Percentiles rank a stretch among this genome's conserved stretches.
Evolutionary conservation across 2,113 vertebrate genomes (phyloP).

Genomic region (Eudorcas thomsonii): DNA sequence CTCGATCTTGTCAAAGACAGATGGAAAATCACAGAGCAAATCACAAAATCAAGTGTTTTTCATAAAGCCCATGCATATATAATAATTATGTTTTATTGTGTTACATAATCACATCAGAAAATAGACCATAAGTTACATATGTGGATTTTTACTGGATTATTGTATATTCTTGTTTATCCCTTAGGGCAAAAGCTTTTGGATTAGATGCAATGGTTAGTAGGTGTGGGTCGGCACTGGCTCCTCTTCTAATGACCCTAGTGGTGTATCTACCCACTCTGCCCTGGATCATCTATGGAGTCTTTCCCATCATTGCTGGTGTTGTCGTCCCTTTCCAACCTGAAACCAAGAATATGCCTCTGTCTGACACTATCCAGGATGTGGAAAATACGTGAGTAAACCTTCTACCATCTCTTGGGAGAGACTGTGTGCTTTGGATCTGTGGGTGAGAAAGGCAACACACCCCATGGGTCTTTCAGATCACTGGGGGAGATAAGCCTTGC

Average conservation of each 20-base stretch:
- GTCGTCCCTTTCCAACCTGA: conserved; percentile 39
- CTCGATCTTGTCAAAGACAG: background rate
- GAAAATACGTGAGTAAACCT: conserved; percentile 3
- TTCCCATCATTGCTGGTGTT: conserved; percentile 76
- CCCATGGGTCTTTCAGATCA: fast-evolving
- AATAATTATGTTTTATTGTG: background rate
- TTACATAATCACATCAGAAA: background rate
- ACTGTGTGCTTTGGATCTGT: background rate
- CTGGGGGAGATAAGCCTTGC: background rate
- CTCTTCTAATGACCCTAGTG: conserved; percentile 78
- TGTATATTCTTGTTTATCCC: background rate
- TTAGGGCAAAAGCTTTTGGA: conserved; percentile 83
- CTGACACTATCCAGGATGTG: background rate
- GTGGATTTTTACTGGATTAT: background rate
- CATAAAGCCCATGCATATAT: background rate
- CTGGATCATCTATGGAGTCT: conserved; percentile 78
- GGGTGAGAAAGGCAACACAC: background rate
- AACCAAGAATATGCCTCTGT: background rate
- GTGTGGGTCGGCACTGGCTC: conserved; percentile 81
- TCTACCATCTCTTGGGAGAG: background rate
- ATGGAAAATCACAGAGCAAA: background rate
- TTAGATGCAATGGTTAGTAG: conserved; percentile 79
- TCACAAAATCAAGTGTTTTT: background rate
- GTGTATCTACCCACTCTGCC: conserved; percentile 67
- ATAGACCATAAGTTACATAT: background rate